Evolutionary conservation across 1,140 invertebrate species (phyloP).

Genomic region (Pachyrhynchus sulphureomaculatus): DNA sequence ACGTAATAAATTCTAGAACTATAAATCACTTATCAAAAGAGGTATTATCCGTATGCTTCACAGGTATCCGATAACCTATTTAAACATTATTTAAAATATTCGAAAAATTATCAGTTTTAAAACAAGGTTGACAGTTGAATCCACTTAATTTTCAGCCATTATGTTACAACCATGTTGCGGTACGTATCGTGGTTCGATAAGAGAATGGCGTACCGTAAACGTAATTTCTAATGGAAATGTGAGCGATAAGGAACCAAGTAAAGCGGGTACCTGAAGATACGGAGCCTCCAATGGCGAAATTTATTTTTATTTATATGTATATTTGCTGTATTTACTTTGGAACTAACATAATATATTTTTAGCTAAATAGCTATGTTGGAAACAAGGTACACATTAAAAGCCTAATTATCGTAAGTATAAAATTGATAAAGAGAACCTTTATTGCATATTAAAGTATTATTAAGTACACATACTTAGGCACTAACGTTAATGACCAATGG

Average conservation of each 20-base stretch:
- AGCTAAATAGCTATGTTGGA: no score
- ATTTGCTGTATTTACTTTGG: no score
- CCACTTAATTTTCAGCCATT: constrained; percentile 31
- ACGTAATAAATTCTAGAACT: no score
- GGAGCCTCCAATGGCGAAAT: constrained; percentile 4
- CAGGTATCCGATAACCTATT: constrained; percentile 3
- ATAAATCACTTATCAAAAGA: no score
- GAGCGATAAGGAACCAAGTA: constrained; percentile 2
- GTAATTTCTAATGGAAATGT: constrained; percentile 29
- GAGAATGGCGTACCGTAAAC: constrained; percentile 14
- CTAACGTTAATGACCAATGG: no score
- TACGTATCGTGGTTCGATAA: constrained; percentile 19
- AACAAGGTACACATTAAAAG: no score
- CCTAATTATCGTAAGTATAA: no score
- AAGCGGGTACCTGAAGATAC: constrained; percentile 10
- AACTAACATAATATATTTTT: no score
- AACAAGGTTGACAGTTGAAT: constrained; percentile 25
- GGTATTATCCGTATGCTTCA: constrained; percentile 1
- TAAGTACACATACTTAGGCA: no score
- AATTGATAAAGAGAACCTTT: no score
- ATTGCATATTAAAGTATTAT: no score
- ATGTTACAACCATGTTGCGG: constrained; percentile 14
- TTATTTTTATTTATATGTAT: no score
- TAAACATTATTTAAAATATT: constrained; percentile 19
- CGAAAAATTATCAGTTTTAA: constrained; percentile 19